Conservation (phyloP, 2,888 invertebrate genomes). For the Lathronympha strigana region DNA sequence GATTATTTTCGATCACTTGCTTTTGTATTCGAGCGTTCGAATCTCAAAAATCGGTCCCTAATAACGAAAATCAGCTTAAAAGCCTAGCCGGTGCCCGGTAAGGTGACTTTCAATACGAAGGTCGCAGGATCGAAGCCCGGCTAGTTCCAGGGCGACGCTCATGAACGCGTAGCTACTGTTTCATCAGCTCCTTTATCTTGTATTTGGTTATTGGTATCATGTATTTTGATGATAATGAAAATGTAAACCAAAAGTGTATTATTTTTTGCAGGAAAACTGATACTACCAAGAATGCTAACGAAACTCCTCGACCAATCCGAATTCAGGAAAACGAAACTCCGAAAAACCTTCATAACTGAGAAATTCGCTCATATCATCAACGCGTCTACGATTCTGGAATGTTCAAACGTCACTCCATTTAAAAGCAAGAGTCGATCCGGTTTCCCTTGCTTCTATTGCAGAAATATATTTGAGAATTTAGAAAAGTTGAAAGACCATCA, state of each 20-base stretch:
- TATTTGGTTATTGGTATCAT: too few species aligned
- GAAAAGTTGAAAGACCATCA: conserved; percentile 32
- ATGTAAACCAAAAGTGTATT: not conserved
- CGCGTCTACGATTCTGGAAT: conserved; percentile 26
- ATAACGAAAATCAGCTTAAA: too few species aligned
- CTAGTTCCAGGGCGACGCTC: too few species aligned
- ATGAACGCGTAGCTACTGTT: too few species aligned
- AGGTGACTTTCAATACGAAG: too few species aligned
- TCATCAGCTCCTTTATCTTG: too few species aligned
- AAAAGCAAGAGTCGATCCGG: conserved; percentile 39
- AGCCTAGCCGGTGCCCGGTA: too few species aligned
- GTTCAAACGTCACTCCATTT: conserved; percentile 39
- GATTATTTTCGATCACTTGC: too few species aligned
- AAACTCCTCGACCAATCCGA: conserved; percentile 34
- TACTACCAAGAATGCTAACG: conserved; percentile 34
- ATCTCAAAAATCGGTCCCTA: too few species aligned
- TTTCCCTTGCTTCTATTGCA: conserved; percentile 42
- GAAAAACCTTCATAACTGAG: conserved; percentile 32
- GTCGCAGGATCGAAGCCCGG: too few species aligned
- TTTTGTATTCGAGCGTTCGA: too few species aligned
- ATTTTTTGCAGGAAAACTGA: conserved; percentile 35
- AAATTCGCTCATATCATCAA: conserved; percentile 36
- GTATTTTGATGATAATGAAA: too few species aligned
- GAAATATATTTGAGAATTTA: conserved; percentile 34
- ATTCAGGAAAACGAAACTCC: not conserved